These are phyloP conservation scores for Polietes domitor DNA, from an alignment of 2,888 invertebrate species.

Conservation along the genomic window DNA sequence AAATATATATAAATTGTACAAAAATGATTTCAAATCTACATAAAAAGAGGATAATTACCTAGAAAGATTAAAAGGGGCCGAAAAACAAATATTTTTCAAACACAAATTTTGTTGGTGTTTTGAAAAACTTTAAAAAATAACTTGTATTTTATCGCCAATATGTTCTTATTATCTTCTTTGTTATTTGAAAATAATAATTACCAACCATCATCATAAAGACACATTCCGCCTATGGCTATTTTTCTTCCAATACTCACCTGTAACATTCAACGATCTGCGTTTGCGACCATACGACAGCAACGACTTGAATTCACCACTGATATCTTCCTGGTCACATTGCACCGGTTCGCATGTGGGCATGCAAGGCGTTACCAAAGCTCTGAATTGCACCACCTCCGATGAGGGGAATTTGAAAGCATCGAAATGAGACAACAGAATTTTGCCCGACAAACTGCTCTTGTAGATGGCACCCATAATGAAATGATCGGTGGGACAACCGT, in stretches of 20 bases:
- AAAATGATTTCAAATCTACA: too few relatives aligned
- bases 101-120: too few relatives aligned
- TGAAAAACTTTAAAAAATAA: too few relatives aligned
- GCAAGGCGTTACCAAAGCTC: conserved; percentile 96
- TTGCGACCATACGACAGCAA: conserved; percentile 90
- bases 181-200: too few relatives aligned
- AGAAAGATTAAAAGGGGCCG: too few relatives aligned
- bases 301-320: conserved; percentile 91
- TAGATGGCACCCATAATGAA: conserved; percentile 96
- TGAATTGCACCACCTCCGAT: conserved; percentile 96
- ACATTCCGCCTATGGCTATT: background rate
- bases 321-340: conserved; percentile 92
- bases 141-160: too few relatives aligned
- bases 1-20: too few relatives aligned
- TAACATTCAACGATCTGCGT: conserved; percentile 84
- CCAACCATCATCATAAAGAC: background rate
- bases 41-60: too few relatives aligned
- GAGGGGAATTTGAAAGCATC: conserved; percentile 98
- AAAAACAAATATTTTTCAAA: too few relatives aligned
- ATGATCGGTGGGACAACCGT: conserved; percentile 96
- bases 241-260: conserved; percentile 73
- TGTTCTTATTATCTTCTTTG: too few relatives aligned
- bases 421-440: conserved; percentile 93
- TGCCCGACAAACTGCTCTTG: conserved; percentile 90
- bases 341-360: conserved; percentile 96